Evolutionary conservation across 1,140 invertebrate genomes (phyloP).

Genomic region (Plodia interpunctella): DNA sequence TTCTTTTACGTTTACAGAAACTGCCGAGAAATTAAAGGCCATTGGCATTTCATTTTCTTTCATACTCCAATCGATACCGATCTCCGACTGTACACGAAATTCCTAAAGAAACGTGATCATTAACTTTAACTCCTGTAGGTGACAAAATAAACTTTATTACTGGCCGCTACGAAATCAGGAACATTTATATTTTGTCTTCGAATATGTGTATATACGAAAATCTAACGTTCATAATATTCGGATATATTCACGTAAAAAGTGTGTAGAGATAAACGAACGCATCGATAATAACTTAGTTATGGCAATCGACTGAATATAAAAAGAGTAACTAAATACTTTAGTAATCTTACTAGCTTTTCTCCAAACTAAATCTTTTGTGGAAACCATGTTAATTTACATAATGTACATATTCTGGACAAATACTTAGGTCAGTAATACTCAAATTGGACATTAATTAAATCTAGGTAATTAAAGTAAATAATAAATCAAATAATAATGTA

Average conservation of each 20-base stretch:
- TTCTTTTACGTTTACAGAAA: not conserved
- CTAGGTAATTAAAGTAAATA: too few relatives aligned
- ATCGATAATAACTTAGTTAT: not conserved
- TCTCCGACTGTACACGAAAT: not conserved
- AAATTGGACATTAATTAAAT: too few relatives aligned
- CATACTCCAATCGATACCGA: not conserved
- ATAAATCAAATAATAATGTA: too few relatives aligned
- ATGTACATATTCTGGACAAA: too few relatives aligned
- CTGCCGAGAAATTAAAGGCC: not conserved
- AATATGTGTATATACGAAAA: not conserved
- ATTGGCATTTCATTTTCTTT: conserved; percentile 2
- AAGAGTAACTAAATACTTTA: too few relatives aligned
- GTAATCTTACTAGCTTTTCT: too few relatives aligned
- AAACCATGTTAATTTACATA: too few relatives aligned
- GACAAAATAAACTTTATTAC: not conserved
- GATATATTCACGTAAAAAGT: conserved; percentile 41
- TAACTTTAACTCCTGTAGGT: not conserved
- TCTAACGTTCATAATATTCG: conserved; percentile 13
- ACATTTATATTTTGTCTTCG: not conserved
- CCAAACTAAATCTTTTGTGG: too few relatives aligned
- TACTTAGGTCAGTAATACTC: too few relatives aligned
- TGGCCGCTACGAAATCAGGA: not conserved
- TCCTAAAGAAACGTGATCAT: conserved; percentile 6
- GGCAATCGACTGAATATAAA: not conserved
- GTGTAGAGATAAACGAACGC: too few relatives aligned